phyloP scores from a whole-genome alignment of 2,888 invertebrate species.

The Thalpophila matura region DNA sequence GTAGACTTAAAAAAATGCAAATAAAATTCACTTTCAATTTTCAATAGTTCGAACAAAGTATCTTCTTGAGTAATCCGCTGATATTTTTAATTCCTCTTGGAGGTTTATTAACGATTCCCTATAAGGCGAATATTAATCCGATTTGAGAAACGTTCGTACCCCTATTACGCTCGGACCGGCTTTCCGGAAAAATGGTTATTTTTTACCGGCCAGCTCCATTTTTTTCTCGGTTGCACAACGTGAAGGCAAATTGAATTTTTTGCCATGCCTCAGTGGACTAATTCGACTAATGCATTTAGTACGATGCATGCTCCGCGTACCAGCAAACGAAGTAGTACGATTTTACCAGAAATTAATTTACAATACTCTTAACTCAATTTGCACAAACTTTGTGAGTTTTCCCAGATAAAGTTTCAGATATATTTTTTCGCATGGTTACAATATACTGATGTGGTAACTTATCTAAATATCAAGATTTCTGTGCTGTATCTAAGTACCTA shows the following conservation, averaged over 20 bases:
- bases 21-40: not conserved
- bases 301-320: constrained; percentile 77
- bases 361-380: constrained; percentile 45
- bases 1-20: not conserved
- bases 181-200: constrained; percentile 85
- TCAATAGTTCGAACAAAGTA: not conserved
- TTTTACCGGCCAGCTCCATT: constrained; percentile 81
- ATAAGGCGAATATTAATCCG: constrained; percentile 83
- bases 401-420: not conserved
- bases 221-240: constrained; percentile 78
- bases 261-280: constrained; percentile 86
- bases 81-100: constrained; percentile 46
- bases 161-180: constrained; percentile 77
- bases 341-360: constrained; percentile 62
- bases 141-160: constrained; percentile 79
- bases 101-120: constrained; percentile 76
- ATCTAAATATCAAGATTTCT: too few relatives aligned
- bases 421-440: too few relatives aligned
- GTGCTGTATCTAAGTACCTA: too few relatives aligned
- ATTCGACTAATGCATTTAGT: constrained; percentile 88
- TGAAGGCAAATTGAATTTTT: constrained; percentile 89
- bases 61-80: constrained; percentile 19
- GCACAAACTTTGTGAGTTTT: constrained; percentile 1
- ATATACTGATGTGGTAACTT: too few relatives aligned
- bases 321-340: constrained; percentile 36